phyloP scores from a whole-genome alignment of 2,888 invertebrate species.

The Gryllus longicercus region DNA sequence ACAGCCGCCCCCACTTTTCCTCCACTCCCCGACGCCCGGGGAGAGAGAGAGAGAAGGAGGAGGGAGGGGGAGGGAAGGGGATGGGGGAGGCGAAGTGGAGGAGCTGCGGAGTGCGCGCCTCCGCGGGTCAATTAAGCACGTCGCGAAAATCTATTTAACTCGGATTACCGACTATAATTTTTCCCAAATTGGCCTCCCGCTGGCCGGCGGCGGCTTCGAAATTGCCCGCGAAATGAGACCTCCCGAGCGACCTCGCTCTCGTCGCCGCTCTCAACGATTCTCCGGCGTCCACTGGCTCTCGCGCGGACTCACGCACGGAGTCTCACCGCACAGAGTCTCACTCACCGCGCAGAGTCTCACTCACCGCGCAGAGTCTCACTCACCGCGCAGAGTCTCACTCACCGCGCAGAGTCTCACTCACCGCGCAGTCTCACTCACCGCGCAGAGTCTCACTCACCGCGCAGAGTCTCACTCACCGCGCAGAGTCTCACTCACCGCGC shows the following conservation, averaged over 20 bases:
- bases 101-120: background rate
- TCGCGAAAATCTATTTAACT: conserved; percentile 8
- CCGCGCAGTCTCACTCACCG: too few species aligned
- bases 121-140: background rate
- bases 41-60: conserved; percentile 12
- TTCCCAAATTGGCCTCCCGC: conserved; percentile 17
- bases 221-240: background rate
- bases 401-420: too few species aligned
- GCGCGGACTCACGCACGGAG: too few species aligned
- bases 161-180: conserved; percentile 2
- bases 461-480: too few species aligned
- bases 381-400: too few species aligned
- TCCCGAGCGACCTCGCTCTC: background rate
- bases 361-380: too few species aligned
- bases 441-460: too few species aligned
- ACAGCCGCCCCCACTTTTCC: too few species aligned
- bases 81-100: background rate
- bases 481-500: too few species aligned
- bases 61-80: background rate
- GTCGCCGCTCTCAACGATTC: background rate
- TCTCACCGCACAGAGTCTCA: too few species aligned
- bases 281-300: too few species aligned
- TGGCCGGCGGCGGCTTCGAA: background rate
- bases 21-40: conserved; percentile 25
- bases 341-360: too few species aligned